Evolutionary conservation across 2,113 vertebrate species (phyloP), one percentile per base, ranked within the genome.

Genomic region (Speoplatyrhinus poulsoni): DNA sequence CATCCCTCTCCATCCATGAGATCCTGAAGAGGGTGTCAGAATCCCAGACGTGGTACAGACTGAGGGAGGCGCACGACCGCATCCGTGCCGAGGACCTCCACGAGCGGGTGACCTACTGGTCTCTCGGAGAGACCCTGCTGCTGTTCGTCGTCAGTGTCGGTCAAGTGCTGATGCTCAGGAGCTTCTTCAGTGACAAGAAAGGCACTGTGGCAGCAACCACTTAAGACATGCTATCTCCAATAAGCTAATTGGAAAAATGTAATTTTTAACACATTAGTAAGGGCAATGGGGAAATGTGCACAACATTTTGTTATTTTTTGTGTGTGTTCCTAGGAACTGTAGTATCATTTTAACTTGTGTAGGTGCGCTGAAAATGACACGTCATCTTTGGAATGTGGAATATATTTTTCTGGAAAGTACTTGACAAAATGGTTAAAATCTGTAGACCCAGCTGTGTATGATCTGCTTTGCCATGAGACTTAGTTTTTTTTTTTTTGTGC

Each of bases 111-210:
- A 92, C 87, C 0, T 95, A 87, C 81, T 98, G 96, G 96, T 96
- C 96, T 0, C 33, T 95, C 0, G 94, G 95, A 17, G 93, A 98
- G 85, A 92, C 95, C 0, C 0, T 95, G 1, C 88, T 95, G 75
- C 88, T 98, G 58, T 94, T 96, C 2, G 83, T 92, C 73, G 94
- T 97, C 73, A 94, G 95, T 77, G 16, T 96, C 0, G 92, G 95
- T 72, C 96, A 98, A 74, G 94, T 96, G 69, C 12, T 96, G 75
- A 74, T 98, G 90, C 94, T 98, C 2, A 95, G 82, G 65, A 96
- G 95, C 85, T 98, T 97, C 89, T 98, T 98, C 84, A 89, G 74
- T 0, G 96, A 96, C 9, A 95, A 92, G 73, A 93, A 90, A 70
- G 3, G 75, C 33, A 71, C 86, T 0, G 13, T 90, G 0, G 36